phyloP scores from a whole-genome alignment of 2,113 vertebrate genomes.

The Sarotherodon lohbergeri region DNA sequence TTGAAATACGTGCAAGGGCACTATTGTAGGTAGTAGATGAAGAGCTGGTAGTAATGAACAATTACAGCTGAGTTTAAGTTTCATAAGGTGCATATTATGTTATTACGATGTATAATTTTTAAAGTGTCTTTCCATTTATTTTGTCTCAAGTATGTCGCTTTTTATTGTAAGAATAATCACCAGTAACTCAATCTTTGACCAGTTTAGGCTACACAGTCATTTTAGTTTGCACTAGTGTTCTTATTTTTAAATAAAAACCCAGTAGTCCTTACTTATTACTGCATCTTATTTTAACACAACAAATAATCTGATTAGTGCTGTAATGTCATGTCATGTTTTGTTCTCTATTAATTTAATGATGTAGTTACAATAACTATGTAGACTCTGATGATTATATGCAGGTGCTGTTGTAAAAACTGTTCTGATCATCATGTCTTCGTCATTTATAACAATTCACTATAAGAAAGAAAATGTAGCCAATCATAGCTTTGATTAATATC shows the following conservation, averaged over 20 bases:
- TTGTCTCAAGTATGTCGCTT: neutral
- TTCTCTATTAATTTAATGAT: neutral
- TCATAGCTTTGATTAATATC: neutral
- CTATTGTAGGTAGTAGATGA: neutral
- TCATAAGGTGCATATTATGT: neutral
- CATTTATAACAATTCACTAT: neutral
- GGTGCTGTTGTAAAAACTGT: neutral
- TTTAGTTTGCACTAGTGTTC: neutral
- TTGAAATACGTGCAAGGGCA: neutral
- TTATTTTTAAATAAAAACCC: neutral
- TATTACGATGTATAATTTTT: neutral
- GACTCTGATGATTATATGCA: neutral
- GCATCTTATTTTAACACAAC: neutral
- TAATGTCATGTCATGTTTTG: neutral
- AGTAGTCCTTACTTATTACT: constrained; percentile 6
- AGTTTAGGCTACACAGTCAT: neutral
- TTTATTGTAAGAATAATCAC: neutral
- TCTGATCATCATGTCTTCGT: neutral
- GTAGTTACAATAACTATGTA: neutral
- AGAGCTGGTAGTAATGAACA: neutral
- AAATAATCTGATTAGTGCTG: neutral
- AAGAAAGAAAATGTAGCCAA: neutral
- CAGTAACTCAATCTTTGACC: neutral
- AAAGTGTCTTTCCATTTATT: neutral
- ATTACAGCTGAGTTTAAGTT: neutral